Base-by-base conservation (phyloP, 2,113 vertebrate genomes). In the Struthio camelus region DNA sequence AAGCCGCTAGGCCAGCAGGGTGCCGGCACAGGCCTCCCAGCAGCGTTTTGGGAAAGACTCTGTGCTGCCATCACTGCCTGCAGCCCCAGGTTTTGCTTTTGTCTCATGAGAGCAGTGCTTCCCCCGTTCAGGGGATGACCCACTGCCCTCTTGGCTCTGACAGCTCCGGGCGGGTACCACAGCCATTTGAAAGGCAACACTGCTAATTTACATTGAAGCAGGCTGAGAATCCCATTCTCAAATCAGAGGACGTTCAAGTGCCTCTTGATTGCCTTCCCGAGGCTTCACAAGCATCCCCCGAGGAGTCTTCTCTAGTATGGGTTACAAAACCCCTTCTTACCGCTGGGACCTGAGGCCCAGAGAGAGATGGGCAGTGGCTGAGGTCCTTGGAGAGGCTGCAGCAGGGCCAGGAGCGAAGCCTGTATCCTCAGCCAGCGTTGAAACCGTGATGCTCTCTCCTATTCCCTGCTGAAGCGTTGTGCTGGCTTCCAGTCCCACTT, bases 31-130 rank as follows among this genome's bases (percentile, higher is more conserved):
- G 56, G 12, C 6, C 20, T 25, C 9, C 2, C 65, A 38, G 38
- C 65, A 5, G 1, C 3, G 5, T 19, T 66, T 73, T 30, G 50
- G 69, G 50, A 42, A 14, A 59, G 10, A 11, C 18, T 53, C 53
- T 8, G 1, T 9, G 27, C 34, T 23, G 2, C 69, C 10, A 1
- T 4, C 53, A 25, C 61, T 9, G 1, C 9, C 14, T 69, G 30
- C 10, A 4, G 44, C 66, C 42, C 46, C 34, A 46, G 20, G 13
- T 69, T 69, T 23, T 44, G 44, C 25, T 40, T 65, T 34, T 11
- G 30, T 34, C 25, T 30, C 44, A 24, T 34, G 9, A 32, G 9
- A 11, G 46, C 46, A 48, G 46, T 18, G 12, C 18, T 48, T 19
- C 56, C 56, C 56, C 17, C 10, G 56, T 32, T 30, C 56, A 58